These are phyloP conservation scores for Ardeotis arabs DNA, from an alignment of 2,113 vertebrate genomes.

Conservation along the genomic window DNA sequence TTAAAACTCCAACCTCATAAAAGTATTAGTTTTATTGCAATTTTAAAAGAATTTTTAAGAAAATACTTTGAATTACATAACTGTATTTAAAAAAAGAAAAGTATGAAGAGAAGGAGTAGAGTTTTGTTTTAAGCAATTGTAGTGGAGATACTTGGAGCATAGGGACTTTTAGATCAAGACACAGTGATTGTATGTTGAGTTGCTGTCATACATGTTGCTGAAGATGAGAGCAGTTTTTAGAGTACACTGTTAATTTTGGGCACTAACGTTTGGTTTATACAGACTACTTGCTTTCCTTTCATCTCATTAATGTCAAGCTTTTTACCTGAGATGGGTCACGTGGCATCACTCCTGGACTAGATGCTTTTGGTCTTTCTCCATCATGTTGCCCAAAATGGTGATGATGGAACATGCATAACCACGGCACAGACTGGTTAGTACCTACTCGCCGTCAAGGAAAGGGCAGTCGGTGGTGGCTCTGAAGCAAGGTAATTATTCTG, in stretches of 20 bases:
- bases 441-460: fast-evolving
- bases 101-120: neutral
- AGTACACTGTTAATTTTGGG: neutral
- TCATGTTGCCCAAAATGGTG: neutral
- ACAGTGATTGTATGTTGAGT: neutral
- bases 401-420: neutral
- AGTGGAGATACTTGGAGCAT: neutral
- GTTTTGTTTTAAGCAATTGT: neutral
- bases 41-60: neutral
- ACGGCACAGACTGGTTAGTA: neutral
- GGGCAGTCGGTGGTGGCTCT: neutral
- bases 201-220: neutral
- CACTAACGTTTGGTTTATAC: neutral
- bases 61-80: neutral
- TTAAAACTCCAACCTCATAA: neutral
- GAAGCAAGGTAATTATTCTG: neutral
- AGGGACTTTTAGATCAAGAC: neutral
- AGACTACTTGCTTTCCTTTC: neutral
- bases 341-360: neutral
- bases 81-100: neutral
- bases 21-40: neutral
- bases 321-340: neutral
- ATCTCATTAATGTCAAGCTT: neutral
- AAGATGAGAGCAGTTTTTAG: neutral
- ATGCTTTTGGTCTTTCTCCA: neutral